phyloP scores from a whole-genome alignment of 1,140 invertebrate species.

The Chironomus tepperi region DNA sequence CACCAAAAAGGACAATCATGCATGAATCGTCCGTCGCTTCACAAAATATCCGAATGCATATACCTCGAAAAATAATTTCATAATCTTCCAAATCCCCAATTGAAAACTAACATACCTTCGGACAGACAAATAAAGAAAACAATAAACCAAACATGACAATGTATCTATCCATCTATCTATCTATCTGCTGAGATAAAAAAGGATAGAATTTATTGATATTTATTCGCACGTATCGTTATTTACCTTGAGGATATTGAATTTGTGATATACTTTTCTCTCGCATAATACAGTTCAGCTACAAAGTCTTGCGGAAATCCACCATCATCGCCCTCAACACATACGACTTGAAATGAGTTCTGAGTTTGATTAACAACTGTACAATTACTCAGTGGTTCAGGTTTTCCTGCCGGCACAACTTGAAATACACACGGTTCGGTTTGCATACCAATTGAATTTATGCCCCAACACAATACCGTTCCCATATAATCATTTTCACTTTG shows the following conservation, averaged over 20 bases:
- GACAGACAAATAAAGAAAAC: too few species aligned
- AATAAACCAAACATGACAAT: too few species aligned
- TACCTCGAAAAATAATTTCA: too few species aligned
- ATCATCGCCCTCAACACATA: constrained; percentile 64
- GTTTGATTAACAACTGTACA: constrained; percentile 63
- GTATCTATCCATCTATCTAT: too few species aligned
- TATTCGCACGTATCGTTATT: neutral
- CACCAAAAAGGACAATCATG: too few species aligned
- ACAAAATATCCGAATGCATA: too few species aligned
- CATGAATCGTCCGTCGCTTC: too few species aligned
- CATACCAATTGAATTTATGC: constrained; percentile 54
- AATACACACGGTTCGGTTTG: constrained; percentile 61
- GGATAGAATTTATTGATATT: too few species aligned
- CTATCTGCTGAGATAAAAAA: too few species aligned
- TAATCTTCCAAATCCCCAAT: too few species aligned
- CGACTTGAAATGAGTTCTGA: constrained; percentile 54
- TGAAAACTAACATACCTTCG: too few species aligned
- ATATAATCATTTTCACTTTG: constrained; percentile 49
- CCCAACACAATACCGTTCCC: constrained; percentile 61
- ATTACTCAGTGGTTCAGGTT: constrained; percentile 60
- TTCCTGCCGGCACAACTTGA: constrained; percentile 63
- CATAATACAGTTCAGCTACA: constrained; percentile 54
- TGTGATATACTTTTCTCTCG: constrained; percentile 43
- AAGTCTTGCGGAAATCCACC: constrained; percentile 61
- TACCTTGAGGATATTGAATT: constrained; percentile 44